Base-by-base conservation (phyloP, 2,888 invertebrate species). In the Drosophila affinis region DNA sequence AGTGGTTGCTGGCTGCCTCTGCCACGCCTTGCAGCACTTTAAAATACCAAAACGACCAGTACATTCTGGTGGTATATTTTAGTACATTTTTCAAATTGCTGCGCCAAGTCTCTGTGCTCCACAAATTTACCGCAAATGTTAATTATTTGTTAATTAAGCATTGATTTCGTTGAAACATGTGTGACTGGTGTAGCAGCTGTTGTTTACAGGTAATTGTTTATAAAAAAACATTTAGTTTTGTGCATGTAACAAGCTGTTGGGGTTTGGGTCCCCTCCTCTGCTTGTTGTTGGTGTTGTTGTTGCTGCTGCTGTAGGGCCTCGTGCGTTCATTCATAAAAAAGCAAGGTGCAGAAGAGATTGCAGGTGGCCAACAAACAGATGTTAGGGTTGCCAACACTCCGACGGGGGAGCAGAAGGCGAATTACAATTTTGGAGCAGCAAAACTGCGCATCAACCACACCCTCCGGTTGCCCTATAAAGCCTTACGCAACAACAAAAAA, bases 391-490 rank as follows among this genome's bases (percentile, higher is more conserved):
- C 48, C 62, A 62, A 7, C 29, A 9, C 29, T 10, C 47, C 10
- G 12, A 3, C n/a, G 27, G 48, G 21, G 59, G 61, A 63, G 62
- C 62, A 51, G 60, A 17, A 39, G 39, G 39, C n/a, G 39, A 39
- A n/a, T 39, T 39, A 39, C 39, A 14, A 39, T 7, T 39, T 39
- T 39, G 39, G 39, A n/a, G 39, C 39, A 39, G 39, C 48, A 21
- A 44, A 63, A 9, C 62, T 62, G 62, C 62, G 62, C 62, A 62
- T 48, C 62, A 62, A 62, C 62, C 62, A 63, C 62, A 63, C 90
- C 90, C 90, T 90, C 89, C 77, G 79, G 78, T 79, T 90, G 90
- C 80, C 90, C 90, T 88, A 90, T 84, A 90, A 90, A 90, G 79
- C 87, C 84, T 85, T 85, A 85, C 87, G 86, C 87, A 85, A 87